These are phyloP conservation scores for Torymus auratus DNA, from an alignment of 2,888 invertebrate species.

Conservation along the genomic window DNA sequence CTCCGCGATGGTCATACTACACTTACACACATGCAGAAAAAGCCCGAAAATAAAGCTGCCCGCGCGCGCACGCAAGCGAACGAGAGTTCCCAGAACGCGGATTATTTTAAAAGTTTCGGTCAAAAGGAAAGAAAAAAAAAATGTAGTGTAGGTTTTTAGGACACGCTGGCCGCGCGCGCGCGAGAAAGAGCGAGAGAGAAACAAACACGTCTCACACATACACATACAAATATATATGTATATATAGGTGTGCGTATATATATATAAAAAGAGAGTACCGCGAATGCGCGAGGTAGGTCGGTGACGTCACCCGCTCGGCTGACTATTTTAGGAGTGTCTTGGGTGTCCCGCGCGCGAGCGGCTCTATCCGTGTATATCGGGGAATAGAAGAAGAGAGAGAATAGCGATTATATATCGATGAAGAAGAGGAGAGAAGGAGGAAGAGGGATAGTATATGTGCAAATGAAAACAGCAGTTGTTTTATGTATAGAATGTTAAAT, in stretches of 20 bases:
- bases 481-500: constrained; percentile 58
- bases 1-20: too few relatives aligned
- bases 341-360: constrained; percentile 51
- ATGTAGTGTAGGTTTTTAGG: constrained; percentile 43
- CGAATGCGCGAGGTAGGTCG: constrained; percentile 63
- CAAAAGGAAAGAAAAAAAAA: constrained; percentile 11
- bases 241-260: background rate
- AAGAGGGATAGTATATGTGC: constrained; percentile 3
- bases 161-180: constrained; percentile 7
- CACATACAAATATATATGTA: background rate
- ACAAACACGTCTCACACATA: background rate
- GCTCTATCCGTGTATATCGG: constrained; percentile 60
- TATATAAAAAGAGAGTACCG: constrained; percentile 15
- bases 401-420: constrained; percentile 36
- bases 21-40: too few relatives aligned
- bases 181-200: background rate
- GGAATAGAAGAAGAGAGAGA: constrained; percentile 51
- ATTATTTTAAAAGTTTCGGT: constrained; percentile 48
- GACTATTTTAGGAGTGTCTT: constrained; percentile 75
- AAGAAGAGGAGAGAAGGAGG: constrained; percentile 10
- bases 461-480: constrained; percentile 56
- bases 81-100: constrained; percentile 27
- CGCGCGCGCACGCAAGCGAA: too few relatives aligned
- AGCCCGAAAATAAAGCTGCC: too few relatives aligned
- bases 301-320: constrained; percentile 72